Conservation (phyloP, 2,797 vertebrate species). For the Pseudocheirus occidentalis region DNA sequence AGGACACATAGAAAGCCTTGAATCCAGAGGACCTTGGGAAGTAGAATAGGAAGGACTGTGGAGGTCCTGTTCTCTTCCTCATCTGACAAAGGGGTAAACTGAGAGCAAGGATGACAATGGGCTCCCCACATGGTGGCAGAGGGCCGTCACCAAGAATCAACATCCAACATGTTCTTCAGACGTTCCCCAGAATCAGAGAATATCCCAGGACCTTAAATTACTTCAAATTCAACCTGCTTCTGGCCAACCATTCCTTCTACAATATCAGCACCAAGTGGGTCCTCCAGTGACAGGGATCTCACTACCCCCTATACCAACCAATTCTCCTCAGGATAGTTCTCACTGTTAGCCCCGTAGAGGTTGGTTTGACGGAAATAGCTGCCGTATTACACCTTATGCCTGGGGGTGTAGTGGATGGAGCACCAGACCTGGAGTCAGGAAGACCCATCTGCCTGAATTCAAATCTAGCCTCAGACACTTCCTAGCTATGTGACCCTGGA, state of each 20-base stretch:
- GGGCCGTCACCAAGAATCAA: background rate
- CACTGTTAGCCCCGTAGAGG: background rate
- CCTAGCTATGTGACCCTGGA: background rate
- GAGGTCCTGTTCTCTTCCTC: background rate
- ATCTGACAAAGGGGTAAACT: background rate
- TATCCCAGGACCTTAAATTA: background rate
- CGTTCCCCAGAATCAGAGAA: background rate
- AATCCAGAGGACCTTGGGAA: background rate
- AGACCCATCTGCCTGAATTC: background rate
- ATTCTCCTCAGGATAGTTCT: background rate
- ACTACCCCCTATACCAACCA: background rate
- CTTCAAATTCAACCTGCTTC: background rate
- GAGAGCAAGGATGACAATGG: background rate
- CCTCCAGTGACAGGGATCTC: background rate
- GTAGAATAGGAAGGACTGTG: too few species aligned
- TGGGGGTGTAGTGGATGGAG: background rate
- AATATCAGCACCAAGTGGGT: background rate
- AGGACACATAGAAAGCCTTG: background rate
- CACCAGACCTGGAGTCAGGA: background rate
- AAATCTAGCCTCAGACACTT: background rate
- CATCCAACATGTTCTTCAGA: background rate
- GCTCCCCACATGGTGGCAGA: fast-evolving
- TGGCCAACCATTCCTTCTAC: too few species aligned
- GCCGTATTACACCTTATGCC: background rate
- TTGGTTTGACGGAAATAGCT: background rate